These are phyloP conservation scores for Stenichneumon culpator DNA, from an alignment of 2,888 invertebrate genomes.

Conservation along the genomic window DNA sequence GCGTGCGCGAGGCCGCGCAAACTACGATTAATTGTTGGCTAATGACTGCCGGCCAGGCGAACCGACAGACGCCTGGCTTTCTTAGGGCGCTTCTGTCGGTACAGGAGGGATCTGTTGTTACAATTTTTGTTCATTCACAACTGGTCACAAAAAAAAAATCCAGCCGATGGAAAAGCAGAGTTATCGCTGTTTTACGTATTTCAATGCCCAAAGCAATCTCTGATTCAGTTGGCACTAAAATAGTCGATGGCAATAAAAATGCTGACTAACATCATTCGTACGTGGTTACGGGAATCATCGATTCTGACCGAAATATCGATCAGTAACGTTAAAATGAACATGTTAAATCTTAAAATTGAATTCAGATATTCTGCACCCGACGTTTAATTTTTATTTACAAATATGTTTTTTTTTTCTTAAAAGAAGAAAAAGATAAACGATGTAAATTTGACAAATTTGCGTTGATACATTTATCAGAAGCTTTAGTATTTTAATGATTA, in stretches of 20 bases:
- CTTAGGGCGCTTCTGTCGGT: not conserved
- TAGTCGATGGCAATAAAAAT: no score
- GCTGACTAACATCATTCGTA: no score
- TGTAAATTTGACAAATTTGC: not conserved
- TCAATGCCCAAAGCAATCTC: no score
- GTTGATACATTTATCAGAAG: not conserved
- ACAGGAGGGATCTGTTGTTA: no score
- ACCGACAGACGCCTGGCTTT: not conserved
- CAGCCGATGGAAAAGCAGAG: no score
- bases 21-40: conserved; percentile 9
- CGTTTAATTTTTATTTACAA: not conserved
- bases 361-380: not conserved
- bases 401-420: not conserved
- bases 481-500: not conserved
- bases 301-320: not conserved
- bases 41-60: conserved; percentile 2
- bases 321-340: not conserved
- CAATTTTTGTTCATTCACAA: no score
- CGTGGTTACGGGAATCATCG: not conserved
- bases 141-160: no score
- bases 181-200: no score
- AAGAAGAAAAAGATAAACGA: not conserved
- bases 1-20: conserved; percentile 5
- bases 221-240: no score
- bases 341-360: not conserved